phyloP scores from a whole-genome alignment of 1,140 invertebrate species.

The Drosophila saltans region DNA sequence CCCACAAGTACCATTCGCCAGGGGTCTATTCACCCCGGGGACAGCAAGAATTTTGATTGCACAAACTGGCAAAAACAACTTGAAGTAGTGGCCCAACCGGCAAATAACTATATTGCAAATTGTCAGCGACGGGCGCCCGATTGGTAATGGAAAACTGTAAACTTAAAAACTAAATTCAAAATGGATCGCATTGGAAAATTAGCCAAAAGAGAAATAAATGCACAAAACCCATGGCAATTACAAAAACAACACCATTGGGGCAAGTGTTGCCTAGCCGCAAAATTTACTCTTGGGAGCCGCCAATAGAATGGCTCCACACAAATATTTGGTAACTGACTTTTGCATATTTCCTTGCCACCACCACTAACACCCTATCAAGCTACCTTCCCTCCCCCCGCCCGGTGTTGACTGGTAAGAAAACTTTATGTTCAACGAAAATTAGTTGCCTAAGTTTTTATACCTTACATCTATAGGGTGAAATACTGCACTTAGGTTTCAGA shows the following conservation, averaged over 20 bases:
- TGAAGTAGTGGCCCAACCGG: slow-evolving; percentile 33
- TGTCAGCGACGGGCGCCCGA: slow-evolving; percentile 49
- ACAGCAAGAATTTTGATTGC: slow-evolving; percentile 77
- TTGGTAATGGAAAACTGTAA: slow-evolving; percentile 60
- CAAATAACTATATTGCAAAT: slow-evolving; percentile 46
- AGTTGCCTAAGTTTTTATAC: slow-evolving; percentile 64
- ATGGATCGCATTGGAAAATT: slow-evolving; percentile 61
- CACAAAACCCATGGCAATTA: slow-evolving; percentile 59
- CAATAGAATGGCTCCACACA: slow-evolving; percentile 60
- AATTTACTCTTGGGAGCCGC: slow-evolving; percentile 61
- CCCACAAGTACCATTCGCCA: slow-evolving; percentile 76
- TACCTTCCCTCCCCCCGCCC: neutral
- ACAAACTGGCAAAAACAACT: slow-evolving; percentile 51
- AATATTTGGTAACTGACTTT: slow-evolving; percentile 71
- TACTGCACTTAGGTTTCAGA: neutral
- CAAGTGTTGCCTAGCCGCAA: slow-evolving; percentile 27
- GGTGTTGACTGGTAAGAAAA: slow-evolving; percentile 3
- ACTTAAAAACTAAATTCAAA: slow-evolving; percentile 48
- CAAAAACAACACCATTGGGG: slow-evolving; percentile 60
- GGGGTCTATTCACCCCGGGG: slow-evolving; percentile 35
- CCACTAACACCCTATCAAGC: neutral
- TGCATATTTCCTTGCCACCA: slow-evolving; percentile 33
- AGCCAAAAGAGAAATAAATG: slow-evolving; percentile 53
- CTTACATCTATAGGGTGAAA: neutral
- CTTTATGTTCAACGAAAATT: slow-evolving; percentile 66